phyloP scores from a whole-genome alignment of 2,113 vertebrate genomes.

The Xiphorhynchus elegans region DNA sequence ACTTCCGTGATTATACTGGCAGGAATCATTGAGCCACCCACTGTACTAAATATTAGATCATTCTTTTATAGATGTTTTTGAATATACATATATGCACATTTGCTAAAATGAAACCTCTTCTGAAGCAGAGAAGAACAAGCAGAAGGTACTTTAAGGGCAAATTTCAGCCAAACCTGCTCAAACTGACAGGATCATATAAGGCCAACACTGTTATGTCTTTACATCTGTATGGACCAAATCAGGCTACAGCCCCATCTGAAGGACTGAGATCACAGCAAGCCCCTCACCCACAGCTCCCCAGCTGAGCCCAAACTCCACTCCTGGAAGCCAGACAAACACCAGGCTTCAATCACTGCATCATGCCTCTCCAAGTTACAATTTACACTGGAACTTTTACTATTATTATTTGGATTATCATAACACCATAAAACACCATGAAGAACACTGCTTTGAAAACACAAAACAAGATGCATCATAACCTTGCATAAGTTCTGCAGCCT shows the following conservation, averaged over 20 bases:
- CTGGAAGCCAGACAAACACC: neutral
- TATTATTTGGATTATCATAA: neutral
- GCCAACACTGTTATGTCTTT: neutral
- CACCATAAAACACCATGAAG: neutral
- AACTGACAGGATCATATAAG: neutral
- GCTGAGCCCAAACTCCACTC: neutral
- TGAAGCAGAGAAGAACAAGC: neutral
- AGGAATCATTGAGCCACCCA: neutral
- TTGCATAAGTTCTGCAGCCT: neutral
- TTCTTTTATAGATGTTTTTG: neutral
- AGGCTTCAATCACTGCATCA: neutral
- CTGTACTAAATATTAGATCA: neutral
- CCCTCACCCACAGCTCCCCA: neutral
- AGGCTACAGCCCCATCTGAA: neutral
- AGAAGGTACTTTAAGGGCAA: neutral
- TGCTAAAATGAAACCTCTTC: neutral
- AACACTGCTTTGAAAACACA: neutral
- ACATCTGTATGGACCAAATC: neutral
- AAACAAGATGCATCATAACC: neutral
- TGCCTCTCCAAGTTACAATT: neutral
- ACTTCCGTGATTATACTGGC: neutral
- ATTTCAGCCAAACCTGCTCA: neutral
- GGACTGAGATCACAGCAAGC: rapidly evolving
- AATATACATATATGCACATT: neutral
- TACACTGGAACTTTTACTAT: neutral